Evolutionary conservation across 53 echinoderm and acorn worm species (phyloP).

Genomic region (Actinopyga echinites): DNA sequence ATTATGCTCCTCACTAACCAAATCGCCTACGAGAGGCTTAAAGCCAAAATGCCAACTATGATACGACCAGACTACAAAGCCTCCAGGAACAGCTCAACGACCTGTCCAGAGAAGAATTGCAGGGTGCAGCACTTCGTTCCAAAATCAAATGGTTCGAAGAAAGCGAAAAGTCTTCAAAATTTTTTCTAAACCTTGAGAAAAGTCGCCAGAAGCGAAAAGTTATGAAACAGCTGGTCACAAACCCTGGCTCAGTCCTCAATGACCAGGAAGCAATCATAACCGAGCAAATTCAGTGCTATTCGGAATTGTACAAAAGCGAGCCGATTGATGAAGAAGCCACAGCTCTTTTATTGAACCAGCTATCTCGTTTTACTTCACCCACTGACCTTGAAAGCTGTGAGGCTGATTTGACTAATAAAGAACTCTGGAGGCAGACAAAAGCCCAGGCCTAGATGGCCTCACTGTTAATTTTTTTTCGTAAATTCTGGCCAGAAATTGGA

Average conservation of each 20-base stretch:
- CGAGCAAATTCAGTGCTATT: not conserved
- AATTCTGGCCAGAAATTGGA: too few relatives aligned
- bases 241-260: not conserved
- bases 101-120: not conserved
- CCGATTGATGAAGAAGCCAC: not conserved
- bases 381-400: too few relatives aligned
- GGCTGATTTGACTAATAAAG: too few relatives aligned
- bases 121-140: not conserved
- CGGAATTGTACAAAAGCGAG: not conserved
- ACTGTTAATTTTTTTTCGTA: too few relatives aligned
- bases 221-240: not conserved
- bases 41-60: too few relatives aligned
- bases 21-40: too few relatives aligned
- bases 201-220: not conserved
- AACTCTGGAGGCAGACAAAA: too few relatives aligned
- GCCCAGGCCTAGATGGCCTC: too few relatives aligned
- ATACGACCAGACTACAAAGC: too few relatives aligned
- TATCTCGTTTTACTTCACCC: not conserved
- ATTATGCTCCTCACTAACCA: too few relatives aligned
- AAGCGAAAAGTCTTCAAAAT: not conserved
- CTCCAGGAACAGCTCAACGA: not conserved
- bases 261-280: not conserved
- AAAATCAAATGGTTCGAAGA: conserved; percentile 8
- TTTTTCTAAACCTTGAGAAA: not conserved
- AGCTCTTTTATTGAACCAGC: not conserved